Evolutionary conservation across 2,113 vertebrate genomes (phyloP).

Genomic region (Pungitius pungitius): DNA sequence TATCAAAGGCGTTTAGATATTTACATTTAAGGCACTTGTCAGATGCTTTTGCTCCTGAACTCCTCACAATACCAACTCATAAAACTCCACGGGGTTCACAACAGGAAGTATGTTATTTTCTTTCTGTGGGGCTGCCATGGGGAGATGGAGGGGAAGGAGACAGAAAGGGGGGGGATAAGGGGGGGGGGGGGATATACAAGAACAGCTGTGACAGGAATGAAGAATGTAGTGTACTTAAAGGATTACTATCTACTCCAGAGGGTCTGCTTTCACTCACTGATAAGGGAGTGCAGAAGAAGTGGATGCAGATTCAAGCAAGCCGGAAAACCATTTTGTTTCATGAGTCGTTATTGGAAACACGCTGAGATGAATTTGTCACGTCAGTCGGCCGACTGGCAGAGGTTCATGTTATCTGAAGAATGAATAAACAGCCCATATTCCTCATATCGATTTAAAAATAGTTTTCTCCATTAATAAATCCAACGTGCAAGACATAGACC

Average conservation of each 20-base stretch:
- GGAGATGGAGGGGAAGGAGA: constrained; percentile 57
- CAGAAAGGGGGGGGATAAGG: constrained; percentile 61
- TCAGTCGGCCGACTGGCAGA: not conserved
- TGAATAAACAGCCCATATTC: not conserved
- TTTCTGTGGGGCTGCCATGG: constrained; percentile 6
- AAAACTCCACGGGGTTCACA: not conserved
- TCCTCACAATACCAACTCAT: not conserved
- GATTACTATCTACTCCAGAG: constrained; percentile 79
- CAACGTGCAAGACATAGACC: not conserved
- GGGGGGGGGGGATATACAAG: constrained; percentile 78
- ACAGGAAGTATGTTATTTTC: constrained; percentile 12
- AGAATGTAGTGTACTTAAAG: constrained; percentile 69
- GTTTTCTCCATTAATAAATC: not conserved
- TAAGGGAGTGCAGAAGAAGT: constrained; percentile 31
- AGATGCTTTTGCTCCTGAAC: not conserved
- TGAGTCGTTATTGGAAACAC: constrained; percentile 44
- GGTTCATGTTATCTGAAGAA: not conserved
- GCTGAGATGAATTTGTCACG: not conserved
- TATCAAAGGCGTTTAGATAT: not conserved
- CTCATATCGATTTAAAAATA: not conserved
- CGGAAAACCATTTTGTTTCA: constrained; percentile 60
- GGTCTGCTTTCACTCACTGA: constrained; percentile 78
- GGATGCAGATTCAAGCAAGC: constrained; percentile 41
- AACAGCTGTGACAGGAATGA: constrained; percentile 83
- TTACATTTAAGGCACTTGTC: not conserved